Conservation (phyloP, 2,797 vertebrate genomes). For the Anguilla anguilla region DNA sequence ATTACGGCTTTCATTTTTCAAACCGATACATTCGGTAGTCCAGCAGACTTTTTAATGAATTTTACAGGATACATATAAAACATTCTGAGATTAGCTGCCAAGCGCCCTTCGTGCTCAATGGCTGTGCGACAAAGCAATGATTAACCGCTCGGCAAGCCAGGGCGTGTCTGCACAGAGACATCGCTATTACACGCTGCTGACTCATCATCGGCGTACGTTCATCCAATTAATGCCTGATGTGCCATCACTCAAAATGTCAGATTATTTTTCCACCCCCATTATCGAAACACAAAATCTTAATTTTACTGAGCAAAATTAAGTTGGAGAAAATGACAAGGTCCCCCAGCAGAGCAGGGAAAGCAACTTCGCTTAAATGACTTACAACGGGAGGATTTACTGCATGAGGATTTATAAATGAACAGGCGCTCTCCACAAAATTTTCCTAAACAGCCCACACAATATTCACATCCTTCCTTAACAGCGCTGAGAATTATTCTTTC, state of each 20-base stretch:
- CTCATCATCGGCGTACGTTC: neutral
- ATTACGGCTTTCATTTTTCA: neutral
- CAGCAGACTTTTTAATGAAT: neutral
- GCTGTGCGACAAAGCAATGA: neutral
- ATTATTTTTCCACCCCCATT: neutral
- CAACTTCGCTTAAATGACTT: neutral
- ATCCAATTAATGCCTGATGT: neutral
- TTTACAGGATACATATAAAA: neutral
- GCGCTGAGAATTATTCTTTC: neutral
- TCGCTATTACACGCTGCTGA: neutral
- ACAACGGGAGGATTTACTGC: neutral
- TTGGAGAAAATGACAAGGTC: neutral
- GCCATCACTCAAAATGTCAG: neutral
- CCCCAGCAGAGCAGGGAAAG: neutral
- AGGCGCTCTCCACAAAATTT: neutral
- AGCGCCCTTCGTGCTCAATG: neutral
- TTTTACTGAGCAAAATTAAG: neutral
- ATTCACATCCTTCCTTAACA: neutral
- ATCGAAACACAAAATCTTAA: neutral
- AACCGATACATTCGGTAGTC: neutral
- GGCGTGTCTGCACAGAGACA: neutral
- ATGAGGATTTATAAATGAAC: neutral
- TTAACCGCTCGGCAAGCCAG: neutral
- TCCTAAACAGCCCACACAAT: neutral
- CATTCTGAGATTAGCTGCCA: neutral